phyloP scores from a whole-genome alignment of 64 coral and sea anemone species.

The Actinia equina region DNA sequence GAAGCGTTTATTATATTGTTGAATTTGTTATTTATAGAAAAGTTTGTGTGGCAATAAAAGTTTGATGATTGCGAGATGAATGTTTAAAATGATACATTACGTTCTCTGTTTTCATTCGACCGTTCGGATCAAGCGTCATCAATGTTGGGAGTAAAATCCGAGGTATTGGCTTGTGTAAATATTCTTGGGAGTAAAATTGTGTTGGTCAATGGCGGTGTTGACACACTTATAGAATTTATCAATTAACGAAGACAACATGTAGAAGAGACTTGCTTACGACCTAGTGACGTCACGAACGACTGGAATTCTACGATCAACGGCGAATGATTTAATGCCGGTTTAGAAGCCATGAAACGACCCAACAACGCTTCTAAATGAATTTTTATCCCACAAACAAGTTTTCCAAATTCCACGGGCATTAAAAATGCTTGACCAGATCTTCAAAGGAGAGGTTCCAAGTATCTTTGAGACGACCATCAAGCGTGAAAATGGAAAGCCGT shows the following conservation, averaged over 20 bases:
- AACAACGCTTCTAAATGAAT: not conserved
- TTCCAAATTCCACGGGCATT: not conserved
- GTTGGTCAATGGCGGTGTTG: not conserved
- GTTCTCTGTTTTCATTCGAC: not conserved
- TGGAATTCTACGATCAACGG: not conserved
- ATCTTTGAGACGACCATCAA: conserved; percentile 94
- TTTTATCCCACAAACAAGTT: not conserved
- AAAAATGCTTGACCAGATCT: conserved; percentile 84
- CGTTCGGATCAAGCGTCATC: not conserved
- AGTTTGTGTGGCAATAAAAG: not conserved
- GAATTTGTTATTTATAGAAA: not conserved
- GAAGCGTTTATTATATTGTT: not conserved
- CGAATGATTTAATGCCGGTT: not conserved
- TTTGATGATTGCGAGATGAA: not conserved
- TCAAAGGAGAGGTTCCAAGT: conserved; percentile 87
- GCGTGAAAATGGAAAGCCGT: conserved; percentile 37
- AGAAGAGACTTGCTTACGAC: not conserved
- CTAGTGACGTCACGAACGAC: not conserved
- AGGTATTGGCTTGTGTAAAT: not conserved
- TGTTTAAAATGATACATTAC: not conserved
- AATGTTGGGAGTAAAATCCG: not conserved
- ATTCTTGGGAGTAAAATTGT: not conserved
- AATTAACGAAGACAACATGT: not conserved
- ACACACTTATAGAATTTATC: not conserved
- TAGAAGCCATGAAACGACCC: not conserved